Evolutionary conservation across 2,888 invertebrate species (phyloP).

Genomic region (Phrixothrix hirtus): DNA sequence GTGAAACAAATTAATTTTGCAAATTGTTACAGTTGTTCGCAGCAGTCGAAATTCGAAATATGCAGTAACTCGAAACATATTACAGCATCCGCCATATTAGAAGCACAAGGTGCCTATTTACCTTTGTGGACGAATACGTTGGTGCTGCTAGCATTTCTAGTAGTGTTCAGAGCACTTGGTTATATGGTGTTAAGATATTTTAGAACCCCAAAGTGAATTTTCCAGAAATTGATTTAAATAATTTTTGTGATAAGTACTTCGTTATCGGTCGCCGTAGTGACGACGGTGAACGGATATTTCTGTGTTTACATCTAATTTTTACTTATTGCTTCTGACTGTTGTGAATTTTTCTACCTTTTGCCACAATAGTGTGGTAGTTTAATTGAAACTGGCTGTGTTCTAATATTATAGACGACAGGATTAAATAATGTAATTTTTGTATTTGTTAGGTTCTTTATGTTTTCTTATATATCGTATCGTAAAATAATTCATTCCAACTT

Average conservation of each 20-base stretch:
- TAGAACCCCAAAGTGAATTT: conserved; percentile 66
- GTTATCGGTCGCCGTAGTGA: conserved; percentile 13
- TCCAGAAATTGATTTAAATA: conserved; percentile 8
- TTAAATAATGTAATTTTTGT: conserved; percentile 37
- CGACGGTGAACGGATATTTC: conserved; percentile 6
- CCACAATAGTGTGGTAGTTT: conserved; percentile 32
- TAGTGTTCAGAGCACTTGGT: conserved; percentile 72
- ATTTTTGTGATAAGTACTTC: conserved; percentile 19
- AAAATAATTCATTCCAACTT: conserved; percentile 47
- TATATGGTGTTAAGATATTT: conserved; percentile 74
- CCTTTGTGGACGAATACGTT: conserved; percentile 76
- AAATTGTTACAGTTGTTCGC: conserved; percentile 65
- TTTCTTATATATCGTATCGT: conserved; percentile 37
- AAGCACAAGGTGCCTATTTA: conserved; percentile 65
- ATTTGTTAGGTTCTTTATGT: conserved; percentile 25
- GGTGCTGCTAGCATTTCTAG: conserved; percentile 69
- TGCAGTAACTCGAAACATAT: conserved; percentile 65
- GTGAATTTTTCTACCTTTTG: conserved; percentile 21
- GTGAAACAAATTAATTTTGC: background rate
- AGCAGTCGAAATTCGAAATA: conserved; percentile 67
- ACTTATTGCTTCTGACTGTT: conserved; percentile 20
- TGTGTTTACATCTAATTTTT: conserved; percentile 15
- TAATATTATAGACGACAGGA: conserved; percentile 16
- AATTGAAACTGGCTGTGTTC: conserved; percentile 33
- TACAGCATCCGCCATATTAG: conserved; percentile 68